Evolutionary conservation across 2,888 invertebrate genomes (phyloP).

Genomic region (Cataglyphis albicans): DNA sequence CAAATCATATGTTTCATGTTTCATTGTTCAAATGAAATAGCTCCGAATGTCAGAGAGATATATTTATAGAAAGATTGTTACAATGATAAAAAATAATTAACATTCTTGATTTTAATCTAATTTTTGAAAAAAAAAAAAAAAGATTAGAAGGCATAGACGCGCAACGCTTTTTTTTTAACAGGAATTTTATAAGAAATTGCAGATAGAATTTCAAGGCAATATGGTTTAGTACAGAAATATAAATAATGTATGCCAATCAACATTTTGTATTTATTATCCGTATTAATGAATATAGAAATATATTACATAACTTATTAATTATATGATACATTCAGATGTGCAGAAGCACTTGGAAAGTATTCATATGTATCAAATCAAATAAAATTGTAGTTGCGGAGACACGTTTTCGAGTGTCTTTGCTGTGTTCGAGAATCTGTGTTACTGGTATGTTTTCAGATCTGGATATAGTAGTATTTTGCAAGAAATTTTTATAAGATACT

Average conservation of each 20-base stretch:
- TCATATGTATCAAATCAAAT: slow-evolving; percentile 73
- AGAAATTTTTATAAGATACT: slow-evolving; percentile 56
- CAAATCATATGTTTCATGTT: slow-evolving; percentile 59
- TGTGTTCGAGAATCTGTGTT: slow-evolving; percentile 39
- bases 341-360: slow-evolving; percentile 60
- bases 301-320: slow-evolving; percentile 66
- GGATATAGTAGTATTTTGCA: slow-evolving; percentile 55
- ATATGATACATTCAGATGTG: slow-evolving; percentile 64
- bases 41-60: slow-evolving; percentile 52
- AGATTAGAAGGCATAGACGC: slow-evolving; percentile 41
- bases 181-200: slow-evolving; percentile 59
- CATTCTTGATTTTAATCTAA: slow-evolving; percentile 60
- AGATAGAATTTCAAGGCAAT: slow-evolving; percentile 67
- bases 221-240: slow-evolving; percentile 69
- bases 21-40: slow-evolving; percentile 52
- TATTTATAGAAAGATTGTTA: slow-evolving; percentile 61
- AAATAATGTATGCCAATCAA: slow-evolving; percentile 75
- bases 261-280: slow-evolving; percentile 77
- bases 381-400: slow-evolving; percentile 60
- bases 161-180: slow-evolving; percentile 47
- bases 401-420: slow-evolving; percentile 60
- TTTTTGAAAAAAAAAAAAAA: slow-evolving; percentile 49
- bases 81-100: slow-evolving; percentile 57
- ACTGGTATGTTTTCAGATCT: slow-evolving; percentile 62
- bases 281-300: slow-evolving; percentile 69